Percentiles rank a stretch among this genome's conserved stretches.
phyloP scores from a whole-genome alignment of 2,113 vertebrate species.

The Aleadryas rufinucha region DNA sequence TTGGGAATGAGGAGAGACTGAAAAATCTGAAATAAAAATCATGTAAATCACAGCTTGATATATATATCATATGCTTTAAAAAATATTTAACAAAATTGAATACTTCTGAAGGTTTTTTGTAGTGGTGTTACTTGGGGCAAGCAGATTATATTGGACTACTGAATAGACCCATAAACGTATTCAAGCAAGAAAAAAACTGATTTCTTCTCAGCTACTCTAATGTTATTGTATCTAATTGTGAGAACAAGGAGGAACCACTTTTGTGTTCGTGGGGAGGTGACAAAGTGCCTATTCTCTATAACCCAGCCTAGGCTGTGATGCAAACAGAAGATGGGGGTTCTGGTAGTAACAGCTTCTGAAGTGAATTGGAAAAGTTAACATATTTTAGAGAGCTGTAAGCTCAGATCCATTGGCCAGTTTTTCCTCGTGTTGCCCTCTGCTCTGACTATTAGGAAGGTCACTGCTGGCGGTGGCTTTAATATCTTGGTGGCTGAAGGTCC shows the following conservation, averaged over 20 bases:
- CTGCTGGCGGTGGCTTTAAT: not conserved
- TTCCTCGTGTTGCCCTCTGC: not conserved
- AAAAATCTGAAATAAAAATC: not conserved
- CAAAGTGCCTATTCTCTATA: accelerated
- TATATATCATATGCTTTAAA: accelerated
- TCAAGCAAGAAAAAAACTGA: not conserved
- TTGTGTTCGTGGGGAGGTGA: not conserved
- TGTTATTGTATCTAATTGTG: not conserved
- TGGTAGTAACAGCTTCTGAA: not conserved
- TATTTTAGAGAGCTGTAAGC: not conserved
- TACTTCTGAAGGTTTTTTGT: not conserved
- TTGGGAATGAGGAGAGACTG: not conserved
- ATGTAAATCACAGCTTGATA: not conserved
- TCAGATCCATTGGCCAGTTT: not conserved
- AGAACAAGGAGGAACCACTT: not conserved
- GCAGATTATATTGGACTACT: not conserved
- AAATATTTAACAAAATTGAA: not conserved
- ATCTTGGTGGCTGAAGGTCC: not conserved
- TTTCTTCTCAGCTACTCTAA: not conserved
- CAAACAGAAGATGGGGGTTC: not conserved
- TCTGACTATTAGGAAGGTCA: not conserved
- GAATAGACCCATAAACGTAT: not conserved
- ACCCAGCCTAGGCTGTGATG: not conserved
- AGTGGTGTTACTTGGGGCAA: not conserved
- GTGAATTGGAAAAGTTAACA: not conserved